Evolutionary conservation across 2,888 invertebrate genomes (phyloP).

Genomic region (Eutolmus rufibarbis): DNA sequence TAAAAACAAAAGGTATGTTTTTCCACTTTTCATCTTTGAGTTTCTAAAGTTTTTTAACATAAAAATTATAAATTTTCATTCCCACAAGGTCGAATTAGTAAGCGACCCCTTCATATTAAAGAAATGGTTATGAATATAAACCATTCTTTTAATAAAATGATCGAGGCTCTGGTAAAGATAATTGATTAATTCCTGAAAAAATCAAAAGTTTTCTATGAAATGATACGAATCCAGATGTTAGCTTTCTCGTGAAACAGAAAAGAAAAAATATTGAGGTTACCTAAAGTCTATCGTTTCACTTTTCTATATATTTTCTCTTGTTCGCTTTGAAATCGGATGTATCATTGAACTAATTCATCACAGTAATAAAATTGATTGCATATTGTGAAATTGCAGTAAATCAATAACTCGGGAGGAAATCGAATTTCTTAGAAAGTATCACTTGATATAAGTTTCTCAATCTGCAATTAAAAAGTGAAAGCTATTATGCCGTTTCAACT

Average conservation of each 20-base stretch:
- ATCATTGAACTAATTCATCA: neutral
- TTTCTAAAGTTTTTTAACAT: no score
- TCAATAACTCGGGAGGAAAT: neutral
- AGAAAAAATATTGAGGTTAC: neutral
- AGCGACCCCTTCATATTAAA: no score
- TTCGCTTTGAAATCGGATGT: neutral
- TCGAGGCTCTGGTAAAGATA: no score
- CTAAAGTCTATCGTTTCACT: neutral
- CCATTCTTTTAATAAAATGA: no score
- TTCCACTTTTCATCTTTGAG: no score
- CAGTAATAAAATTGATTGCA: neutral
- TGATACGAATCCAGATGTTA: neutral
- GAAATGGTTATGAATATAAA: no score
- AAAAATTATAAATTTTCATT: no score
- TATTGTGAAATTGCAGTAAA: neutral
- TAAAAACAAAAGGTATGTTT: no score
- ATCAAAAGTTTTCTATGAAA: neutral
- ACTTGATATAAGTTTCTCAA: neutral
- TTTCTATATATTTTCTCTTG: neutral
- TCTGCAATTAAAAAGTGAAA: conserved; percentile 1
- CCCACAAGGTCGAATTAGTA: no score
- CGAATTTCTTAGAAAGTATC: neutral
- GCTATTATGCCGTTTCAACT: neutral
- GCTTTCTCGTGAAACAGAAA: neutral
- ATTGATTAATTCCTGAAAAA: no score